phyloP scores from a whole-genome alignment of 2,797 vertebrate species.

The Parotocinclus haroldoi region DNA sequence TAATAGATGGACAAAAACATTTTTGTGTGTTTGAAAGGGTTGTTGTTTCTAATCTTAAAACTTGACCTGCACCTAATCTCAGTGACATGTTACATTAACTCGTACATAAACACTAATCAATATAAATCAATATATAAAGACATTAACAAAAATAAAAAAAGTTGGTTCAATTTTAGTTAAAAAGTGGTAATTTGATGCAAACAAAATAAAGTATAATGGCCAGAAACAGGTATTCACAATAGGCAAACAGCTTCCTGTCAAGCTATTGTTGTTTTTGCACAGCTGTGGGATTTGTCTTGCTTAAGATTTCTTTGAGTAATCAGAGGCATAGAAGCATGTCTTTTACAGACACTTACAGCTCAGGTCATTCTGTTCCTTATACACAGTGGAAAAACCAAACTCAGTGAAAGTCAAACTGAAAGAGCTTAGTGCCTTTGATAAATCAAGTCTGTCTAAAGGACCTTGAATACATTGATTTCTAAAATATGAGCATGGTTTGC shows the following conservation, averaged over 20 bases:
- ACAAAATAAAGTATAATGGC: constrained; percentile 1
- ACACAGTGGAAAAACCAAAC: constrained; percentile 42
- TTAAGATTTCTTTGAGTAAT: constrained; percentile 60
- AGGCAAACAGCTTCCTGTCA: constrained; percentile 50
- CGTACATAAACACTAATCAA: too few species aligned
- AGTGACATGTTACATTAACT: too few species aligned
- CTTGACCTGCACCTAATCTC: too few species aligned
- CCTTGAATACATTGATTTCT: constrained; percentile 25
- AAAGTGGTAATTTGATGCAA: too few species aligned
- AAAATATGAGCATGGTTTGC: constrained; percentile 15
- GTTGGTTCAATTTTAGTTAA: too few species aligned
- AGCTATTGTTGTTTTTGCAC: constrained; percentile 52
- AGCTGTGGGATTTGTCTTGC: constrained; percentile 51
- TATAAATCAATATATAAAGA: too few species aligned
- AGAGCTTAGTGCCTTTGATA: constrained; percentile 25
- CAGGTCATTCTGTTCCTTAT: constrained; percentile 40
- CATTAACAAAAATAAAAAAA: too few species aligned
- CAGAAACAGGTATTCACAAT: constrained; percentile 12
- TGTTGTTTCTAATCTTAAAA: too few species aligned
- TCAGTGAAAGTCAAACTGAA: constrained; percentile 32
- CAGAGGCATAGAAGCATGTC: constrained; percentile 41
- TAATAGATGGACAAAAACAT: too few species aligned
- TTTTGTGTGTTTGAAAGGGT: too few species aligned
- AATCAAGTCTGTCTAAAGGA: constrained; percentile 11
- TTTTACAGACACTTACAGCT: constrained; percentile 56